These are phyloP conservation scores for Papilio polytes DNA, from an alignment of 1,140 invertebrate species.

Conservation along the genomic window DNA sequence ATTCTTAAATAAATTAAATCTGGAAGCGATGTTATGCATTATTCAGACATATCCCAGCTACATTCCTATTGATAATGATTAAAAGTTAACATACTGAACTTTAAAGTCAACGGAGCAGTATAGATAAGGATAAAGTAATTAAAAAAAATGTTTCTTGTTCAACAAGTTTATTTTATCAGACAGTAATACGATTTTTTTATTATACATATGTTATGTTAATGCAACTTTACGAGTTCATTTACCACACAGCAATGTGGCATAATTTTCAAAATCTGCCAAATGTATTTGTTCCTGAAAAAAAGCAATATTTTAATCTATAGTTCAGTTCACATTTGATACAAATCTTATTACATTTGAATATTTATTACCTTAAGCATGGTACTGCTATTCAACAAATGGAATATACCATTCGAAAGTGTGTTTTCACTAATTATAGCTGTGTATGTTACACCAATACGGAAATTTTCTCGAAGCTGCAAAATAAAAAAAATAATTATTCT, in stretches of 20 bases:
- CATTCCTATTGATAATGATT: slow-evolving; percentile 5
- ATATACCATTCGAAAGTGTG: slow-evolving; percentile 89
- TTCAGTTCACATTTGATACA: not conserved
- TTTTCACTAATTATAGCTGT: slow-evolving; percentile 86
- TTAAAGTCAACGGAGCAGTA: slow-evolving; percentile 6
- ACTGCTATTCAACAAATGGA: slow-evolving; percentile 88
- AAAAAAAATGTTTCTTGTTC: not conserved
- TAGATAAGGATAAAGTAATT: slow-evolving; percentile 7
- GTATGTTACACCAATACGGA: slow-evolving; percentile 87
- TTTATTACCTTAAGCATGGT: slow-evolving; percentile 86
- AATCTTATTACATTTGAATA: slow-evolving; percentile 29
- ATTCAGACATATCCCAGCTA: slow-evolving; percentile 39
- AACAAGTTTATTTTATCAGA: not conserved
- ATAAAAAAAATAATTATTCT: slow-evolving; percentile 34
- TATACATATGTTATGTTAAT: not conserved
- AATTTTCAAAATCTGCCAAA: slow-evolving; percentile 70
- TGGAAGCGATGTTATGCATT: slow-evolving; percentile 56
- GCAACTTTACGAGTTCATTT: slow-evolving; percentile 18
- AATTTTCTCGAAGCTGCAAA: slow-evolving; percentile 74
- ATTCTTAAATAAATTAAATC: slow-evolving; percentile 69
- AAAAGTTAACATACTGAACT: slow-evolving; percentile 8
- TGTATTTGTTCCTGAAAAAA: slow-evolving; percentile 82
- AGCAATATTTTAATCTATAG: slow-evolving; percentile 7
- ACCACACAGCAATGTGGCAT: slow-evolving; percentile 64
- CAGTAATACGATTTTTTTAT: not conserved